phyloP scores from a whole-genome alignment of 2,113 vertebrate genomes.

The Oceanodroma tethys region DNA sequence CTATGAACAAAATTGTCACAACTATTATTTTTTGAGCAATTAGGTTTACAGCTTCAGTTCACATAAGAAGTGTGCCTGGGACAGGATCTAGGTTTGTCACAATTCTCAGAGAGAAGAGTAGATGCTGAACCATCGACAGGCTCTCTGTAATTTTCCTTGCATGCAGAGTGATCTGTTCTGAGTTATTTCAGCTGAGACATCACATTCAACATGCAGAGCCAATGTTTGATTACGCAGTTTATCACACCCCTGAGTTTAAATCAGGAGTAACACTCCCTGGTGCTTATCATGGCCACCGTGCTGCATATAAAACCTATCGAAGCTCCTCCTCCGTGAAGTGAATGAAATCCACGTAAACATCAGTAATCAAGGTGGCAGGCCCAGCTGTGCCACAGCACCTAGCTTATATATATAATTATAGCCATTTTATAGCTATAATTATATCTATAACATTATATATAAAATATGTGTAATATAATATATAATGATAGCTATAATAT shows the following conservation, averaged over 20 bases:
- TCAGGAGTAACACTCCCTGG: background rate
- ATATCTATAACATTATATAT: background rate
- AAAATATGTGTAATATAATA: too few species aligned
- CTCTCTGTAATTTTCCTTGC: background rate
- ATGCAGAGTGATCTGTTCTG: background rate
- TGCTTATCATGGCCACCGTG: background rate
- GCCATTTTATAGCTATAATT: background rate
- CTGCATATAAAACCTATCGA: background rate
- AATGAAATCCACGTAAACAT: background rate
- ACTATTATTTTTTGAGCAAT: background rate
- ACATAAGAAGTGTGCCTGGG: background rate
- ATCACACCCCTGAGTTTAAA: constrained; percentile 49
- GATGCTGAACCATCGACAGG: background rate
- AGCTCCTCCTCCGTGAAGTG: background rate
- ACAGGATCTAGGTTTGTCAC: background rate
- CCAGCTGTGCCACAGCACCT: background rate
- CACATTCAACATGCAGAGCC: background rate
- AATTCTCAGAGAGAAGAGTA: background rate
- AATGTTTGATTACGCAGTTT: constrained; percentile 11
- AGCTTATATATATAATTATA: background rate
- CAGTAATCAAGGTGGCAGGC: background rate
- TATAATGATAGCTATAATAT: background rate
- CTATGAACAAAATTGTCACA: background rate
- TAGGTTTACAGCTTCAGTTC: background rate
- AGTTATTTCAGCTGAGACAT: background rate